Evolutionary conservation across 2,888 invertebrate genomes (phyloP).

Genomic region (Aphodius sticticus): DNA sequence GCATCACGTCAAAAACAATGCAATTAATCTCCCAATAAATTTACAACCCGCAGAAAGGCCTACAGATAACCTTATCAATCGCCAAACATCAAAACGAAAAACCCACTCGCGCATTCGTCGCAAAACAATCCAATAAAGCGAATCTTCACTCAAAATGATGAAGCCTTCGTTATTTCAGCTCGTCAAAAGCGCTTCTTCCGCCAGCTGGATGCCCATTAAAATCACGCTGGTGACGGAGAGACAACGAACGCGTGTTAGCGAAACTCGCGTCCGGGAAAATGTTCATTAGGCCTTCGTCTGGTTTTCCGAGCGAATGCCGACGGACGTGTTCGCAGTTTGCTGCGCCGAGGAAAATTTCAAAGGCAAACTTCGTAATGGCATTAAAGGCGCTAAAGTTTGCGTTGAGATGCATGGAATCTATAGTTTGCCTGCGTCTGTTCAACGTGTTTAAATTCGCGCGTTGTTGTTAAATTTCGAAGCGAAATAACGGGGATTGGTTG

Average conservation of each 20-base stretch:
- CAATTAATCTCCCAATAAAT: neutral
- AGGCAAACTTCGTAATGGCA: slow-evolving; percentile 6
- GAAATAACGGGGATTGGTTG: neutral
- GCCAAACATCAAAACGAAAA: neutral
- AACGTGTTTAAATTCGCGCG: neutral
- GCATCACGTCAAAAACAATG: slow-evolving; percentile 5
- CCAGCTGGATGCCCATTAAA: no score
- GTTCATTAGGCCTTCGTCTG: no score
- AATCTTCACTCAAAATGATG: neutral
- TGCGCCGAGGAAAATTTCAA: no score
- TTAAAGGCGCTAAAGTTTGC: slow-evolving; percentile 7
- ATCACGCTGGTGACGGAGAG: no score
- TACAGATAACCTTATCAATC: neutral
- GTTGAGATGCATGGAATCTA: no score
- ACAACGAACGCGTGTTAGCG: no score
- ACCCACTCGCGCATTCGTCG: neutral
- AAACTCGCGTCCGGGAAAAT: no score
- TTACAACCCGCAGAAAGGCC: neutral
- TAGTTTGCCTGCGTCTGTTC: neutral
- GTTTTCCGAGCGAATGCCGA: no score
- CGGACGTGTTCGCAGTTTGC: no score
- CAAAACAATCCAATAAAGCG: neutral
- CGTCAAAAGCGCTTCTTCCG: no score
- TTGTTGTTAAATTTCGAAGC: neutral
- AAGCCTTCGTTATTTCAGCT: no score